Base-by-base conservation (phyloP, 2,113 vertebrate species). In the Chroicocephalus ridibundus region DNA sequence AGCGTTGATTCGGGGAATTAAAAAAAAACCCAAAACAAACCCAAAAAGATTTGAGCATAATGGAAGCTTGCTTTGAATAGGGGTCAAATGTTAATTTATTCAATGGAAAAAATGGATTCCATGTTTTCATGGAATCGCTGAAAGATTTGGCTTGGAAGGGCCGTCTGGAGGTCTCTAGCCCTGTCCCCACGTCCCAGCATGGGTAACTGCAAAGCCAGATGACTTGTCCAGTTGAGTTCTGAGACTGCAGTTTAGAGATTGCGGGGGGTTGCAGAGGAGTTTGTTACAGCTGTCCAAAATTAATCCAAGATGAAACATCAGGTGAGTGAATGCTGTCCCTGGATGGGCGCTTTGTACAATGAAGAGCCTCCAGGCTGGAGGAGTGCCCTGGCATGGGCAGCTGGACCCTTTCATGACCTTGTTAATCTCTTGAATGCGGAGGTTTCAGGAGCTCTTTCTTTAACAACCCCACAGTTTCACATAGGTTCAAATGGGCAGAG, bases 401-500 rank as follows among this genome's bases (percentile, higher is more conserved):
- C 62, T 69, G 29, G 58, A 34, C 16, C 27, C n/a, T 76, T 54
- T 16, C 27, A 40, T 72, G 61, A 18, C 57, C 19, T 57, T 8
- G 8, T 62, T 71, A 78, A 74, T 85, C 57, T 76, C 52, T 60
- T 36, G 29, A 38, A 38, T 26, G 13, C 3, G 2, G 16, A 9
- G 16, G 9, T 65, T 94, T 75, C 57, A 31, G 40, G 57, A 68
- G 38, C 31, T 42, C 24, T 78, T 44, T 75, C 38, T 78, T 36
- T 55, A 24, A 40, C 0, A 2, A 36, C 10, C 17, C 4, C 0
- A 0, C 1, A 0, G 11, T 85, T 94, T 54, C 0, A 0, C 0
- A 0, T 74, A 71, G 16, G 11, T 29, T 80, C 2, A 1, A 31
- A 64, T 13, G 74, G 12, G 8, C 32, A 40, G 58, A 93, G 46